Base-by-base conservation (phyloP, 2,113 vertebrate genomes). In the Xenus cinereus region DNA sequence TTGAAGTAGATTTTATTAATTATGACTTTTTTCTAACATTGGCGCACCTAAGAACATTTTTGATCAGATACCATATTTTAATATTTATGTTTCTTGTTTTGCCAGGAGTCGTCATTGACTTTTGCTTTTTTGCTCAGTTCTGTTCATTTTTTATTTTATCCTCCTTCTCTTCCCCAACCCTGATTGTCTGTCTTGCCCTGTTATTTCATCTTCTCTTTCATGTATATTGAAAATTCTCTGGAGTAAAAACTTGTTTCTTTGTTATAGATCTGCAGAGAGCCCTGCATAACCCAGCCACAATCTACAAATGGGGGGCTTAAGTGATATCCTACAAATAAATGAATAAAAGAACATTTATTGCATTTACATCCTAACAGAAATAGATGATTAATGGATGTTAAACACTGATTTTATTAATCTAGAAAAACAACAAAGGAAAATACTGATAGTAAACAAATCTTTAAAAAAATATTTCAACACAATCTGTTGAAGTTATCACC, bases 121-220 rank as follows among this genome's bases (percentile, higher is more conserved):
- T 80, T 39, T 72, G 26, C 6, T 80, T 86, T 88, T 54, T 67
- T 95, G 78, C 50, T 62, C 68, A 54, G 68, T 56, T 85, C 41
- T 90, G 27, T 37, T 88, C 54, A 37, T 51, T 76, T 77, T 83
- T 81, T 62, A 48, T 73, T 90, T 91, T 41, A 50, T 62, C 46
- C 88, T 67, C 18, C n/a, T 95, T 79, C 57, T 88, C 60, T 81
- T 90, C 48, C n/a, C 27, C 30, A 81, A 10, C 39, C 30, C 33
- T 59, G 54, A 84, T 63, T 88, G 76, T 73, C 79, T 90, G 33
- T 33, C 63, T 93, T 95, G 73, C 46, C 32, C 60, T 84, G 72
- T 75, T 94, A 80, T 94, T 96, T 91, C 59, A 56, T 88, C 14
- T 90, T 59, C 56, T 64, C 69, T 89, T 95, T 94, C 90, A 93